phyloP scores from a whole-genome alignment of 2,113 vertebrate species.

The Brienomyrus brachyistius region DNA sequence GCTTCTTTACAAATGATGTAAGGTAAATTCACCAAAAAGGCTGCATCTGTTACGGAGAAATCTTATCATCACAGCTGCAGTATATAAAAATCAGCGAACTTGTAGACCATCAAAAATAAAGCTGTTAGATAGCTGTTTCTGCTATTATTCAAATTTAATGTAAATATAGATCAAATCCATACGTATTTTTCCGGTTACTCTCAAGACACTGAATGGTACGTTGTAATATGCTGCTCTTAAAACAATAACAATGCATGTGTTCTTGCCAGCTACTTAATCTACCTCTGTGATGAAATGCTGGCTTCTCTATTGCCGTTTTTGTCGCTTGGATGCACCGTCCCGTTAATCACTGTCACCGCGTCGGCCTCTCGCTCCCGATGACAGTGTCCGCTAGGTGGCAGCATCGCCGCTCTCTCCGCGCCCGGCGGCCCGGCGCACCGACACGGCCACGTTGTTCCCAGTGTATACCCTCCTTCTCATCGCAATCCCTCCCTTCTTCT shows the following conservation, averaged over 20 bases:
- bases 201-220: background rate
- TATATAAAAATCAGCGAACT: background rate
- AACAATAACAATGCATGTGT: background rate
- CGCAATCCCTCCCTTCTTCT: constrained; percentile 49
- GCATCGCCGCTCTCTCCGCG: constrained; percentile 40
- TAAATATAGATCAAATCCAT: background rate
- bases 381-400: constrained; percentile 58
- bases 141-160: background rate
- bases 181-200: background rate
- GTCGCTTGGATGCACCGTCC: background rate
- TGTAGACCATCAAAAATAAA: background rate
- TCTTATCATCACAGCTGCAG: background rate
- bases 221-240: background rate
- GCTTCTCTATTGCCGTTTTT: background rate
- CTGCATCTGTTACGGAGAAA: background rate
- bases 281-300: background rate
- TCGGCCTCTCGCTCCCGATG: constrained; percentile 22
- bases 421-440: constrained; percentile 37
- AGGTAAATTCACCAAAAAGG: background rate
- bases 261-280: background rate
- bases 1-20: background rate
- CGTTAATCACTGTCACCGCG: background rate
- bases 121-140: background rate
- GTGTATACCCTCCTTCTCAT: constrained; percentile 49
- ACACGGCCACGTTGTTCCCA: constrained; percentile 58